Percentiles rank a stretch among this genome's conserved stretches.
These are phyloP conservation scores for Sturnira hondurensis DNA, from an alignment of 2,113 vertebrate species.

Conservation along the genomic window DNA sequence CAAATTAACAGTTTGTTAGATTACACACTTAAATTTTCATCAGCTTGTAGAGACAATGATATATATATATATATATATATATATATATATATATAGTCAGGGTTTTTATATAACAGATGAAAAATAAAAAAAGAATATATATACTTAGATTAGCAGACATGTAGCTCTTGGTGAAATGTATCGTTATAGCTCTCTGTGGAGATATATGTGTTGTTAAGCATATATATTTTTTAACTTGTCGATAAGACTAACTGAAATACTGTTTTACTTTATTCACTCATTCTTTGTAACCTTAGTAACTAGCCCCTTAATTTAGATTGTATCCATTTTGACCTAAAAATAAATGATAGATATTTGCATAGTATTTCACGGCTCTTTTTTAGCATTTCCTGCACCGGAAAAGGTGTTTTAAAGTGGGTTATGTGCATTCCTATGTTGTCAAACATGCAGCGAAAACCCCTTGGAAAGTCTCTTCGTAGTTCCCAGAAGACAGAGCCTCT, in stretches of 20 bases:
- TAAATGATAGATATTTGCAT: conserved; percentile 41
- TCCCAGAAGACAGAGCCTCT: too few species aligned
- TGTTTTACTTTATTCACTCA: conserved; percentile 17
- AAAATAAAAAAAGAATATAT: neutral
- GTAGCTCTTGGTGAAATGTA: neutral
- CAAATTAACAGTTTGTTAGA: neutral
- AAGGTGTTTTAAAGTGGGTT: conserved; percentile 28
- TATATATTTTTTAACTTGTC: neutral
- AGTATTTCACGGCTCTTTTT: conserved; percentile 43
- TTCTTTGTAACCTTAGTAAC: conserved; percentile 65
- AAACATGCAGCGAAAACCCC: too few species aligned
- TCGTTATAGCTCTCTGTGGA: neutral
- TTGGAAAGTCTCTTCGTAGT: too few species aligned
- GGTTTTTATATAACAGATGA: neutral
- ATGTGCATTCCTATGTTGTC: neutral
- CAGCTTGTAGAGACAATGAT: neutral
- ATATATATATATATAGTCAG: neutral
- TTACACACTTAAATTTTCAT: neutral
- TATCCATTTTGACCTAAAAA: conserved; percentile 57
- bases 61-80: neutral
- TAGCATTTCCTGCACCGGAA: neutral
- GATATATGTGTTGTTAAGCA: neutral
- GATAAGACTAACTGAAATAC: neutral
- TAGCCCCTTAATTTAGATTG: conserved; percentile 60
- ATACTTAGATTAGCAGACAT: neutral